A percentile compares a stretch with the other conserved stretches of the same genome.
phyloP scores from a whole-genome alignment of 2,888 invertebrate genomes.

The Marasmarcha lunaedactyla region DNA sequence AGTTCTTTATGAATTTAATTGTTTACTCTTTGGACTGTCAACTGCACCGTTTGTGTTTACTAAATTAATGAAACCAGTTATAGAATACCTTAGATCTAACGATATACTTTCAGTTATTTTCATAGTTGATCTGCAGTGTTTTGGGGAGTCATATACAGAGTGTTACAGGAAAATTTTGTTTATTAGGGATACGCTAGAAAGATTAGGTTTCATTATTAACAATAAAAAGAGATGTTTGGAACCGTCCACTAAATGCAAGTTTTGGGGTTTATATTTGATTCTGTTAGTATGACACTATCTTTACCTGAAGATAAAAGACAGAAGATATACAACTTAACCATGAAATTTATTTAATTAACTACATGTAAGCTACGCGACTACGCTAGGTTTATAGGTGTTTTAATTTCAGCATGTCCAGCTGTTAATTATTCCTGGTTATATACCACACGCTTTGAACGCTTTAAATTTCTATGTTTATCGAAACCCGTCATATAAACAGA shows the following conservation, averaged over 20 bases:
- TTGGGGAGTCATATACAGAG: not conserved
- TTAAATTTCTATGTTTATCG: not conserved
- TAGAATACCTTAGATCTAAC: not conserved
- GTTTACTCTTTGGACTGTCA: conserved; percentile 5
- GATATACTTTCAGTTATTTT: not conserved
- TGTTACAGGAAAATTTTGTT: not conserved
- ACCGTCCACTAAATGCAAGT: conserved; percentile 2
- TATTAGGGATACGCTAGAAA: not conserved
- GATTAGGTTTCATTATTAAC: conserved; percentile 3
- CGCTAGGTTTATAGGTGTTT: not conserved
- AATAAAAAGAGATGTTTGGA: conserved; percentile 2
- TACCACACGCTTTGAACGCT: not conserved
- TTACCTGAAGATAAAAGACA: not conserved
- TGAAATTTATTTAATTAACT: not conserved
- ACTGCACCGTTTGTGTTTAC: conserved; percentile 7
- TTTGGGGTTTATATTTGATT: conserved; percentile 4
- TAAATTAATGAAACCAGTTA: conserved; percentile 6
- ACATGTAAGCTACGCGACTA: not conserved
- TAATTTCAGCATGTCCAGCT: not conserved
- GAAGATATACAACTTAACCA: not conserved
- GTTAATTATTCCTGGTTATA: not conserved
- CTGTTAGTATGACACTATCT: not conserved
- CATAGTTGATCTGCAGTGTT: not conserved
- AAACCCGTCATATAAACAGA: not conserved
- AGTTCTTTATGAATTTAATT: conserved; percentile 7